Evolutionary conservation across 1,140 invertebrate species (phyloP).

Genomic region (Trichonephila inaurata): DNA sequence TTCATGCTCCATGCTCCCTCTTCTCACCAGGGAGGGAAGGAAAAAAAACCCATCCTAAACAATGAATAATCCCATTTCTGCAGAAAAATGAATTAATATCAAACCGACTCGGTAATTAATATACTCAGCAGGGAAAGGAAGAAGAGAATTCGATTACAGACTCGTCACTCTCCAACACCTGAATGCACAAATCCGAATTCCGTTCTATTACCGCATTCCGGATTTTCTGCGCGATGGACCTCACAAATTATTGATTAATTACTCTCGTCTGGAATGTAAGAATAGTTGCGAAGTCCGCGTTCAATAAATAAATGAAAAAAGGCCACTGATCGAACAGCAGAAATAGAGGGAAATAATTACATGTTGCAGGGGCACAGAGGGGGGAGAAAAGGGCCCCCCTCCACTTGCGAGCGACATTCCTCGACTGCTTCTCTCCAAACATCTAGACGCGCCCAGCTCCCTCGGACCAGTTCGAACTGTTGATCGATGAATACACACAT

Average conservation of each 20-base stretch:
- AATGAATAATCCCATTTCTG: too few species aligned
- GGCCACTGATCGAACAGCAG: background rate
- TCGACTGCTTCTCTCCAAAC: conserved; percentile 38
- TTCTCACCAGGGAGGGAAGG: too few species aligned
- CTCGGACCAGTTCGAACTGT: background rate
- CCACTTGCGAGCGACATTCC: conserved; percentile 34
- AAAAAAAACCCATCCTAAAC: too few species aligned
- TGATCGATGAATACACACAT: conserved; percentile 4
- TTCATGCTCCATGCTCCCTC: too few species aligned
- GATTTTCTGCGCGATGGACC: background rate
- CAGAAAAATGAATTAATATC: too few species aligned
- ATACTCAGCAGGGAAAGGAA: too few species aligned
- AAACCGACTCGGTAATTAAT: too few species aligned
- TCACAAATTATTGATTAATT: conserved; percentile 27
- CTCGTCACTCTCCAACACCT: background rate
- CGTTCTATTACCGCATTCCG: background rate
- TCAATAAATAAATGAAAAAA: background rate
- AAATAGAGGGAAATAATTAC: conserved; percentile 51
- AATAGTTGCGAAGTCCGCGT: background rate
- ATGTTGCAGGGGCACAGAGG: background rate
- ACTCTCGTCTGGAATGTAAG: conserved; percentile 26
- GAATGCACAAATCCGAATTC: background rate
- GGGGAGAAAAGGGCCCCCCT: background rate
- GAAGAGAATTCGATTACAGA: too few species aligned
- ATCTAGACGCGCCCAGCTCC: conserved; percentile 20